Evolutionary conservation across 2,113 vertebrate species (phyloP).

Genomic region (Mohoua ochrocephala): DNA sequence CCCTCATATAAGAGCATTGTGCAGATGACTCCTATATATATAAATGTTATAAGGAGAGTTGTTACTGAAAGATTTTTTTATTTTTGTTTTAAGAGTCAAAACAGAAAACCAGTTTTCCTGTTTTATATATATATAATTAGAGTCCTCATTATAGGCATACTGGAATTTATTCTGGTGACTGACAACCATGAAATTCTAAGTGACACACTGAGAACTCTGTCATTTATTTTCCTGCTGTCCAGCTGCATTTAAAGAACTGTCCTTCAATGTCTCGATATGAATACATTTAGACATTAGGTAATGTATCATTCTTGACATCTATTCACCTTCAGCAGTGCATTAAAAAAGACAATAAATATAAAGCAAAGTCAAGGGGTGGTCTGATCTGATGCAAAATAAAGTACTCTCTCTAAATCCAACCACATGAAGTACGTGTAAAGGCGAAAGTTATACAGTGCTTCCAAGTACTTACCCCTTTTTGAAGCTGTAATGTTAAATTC

Average conservation of each 20-base stretch:
- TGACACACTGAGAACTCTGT: slow-evolving; percentile 26
- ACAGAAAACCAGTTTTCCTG: neutral
- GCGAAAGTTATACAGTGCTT: neutral
- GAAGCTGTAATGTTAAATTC: neutral
- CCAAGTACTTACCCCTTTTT: neutral
- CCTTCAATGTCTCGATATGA: slow-evolving; percentile 30
- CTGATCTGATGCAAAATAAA: neutral
- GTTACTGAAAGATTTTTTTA: neutral
- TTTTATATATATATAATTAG: neutral
- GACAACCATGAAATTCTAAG: slow-evolving; percentile 47
- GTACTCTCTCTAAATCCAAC: neutral
- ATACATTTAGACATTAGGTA: slow-evolving; percentile 44
- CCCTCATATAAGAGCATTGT: neutral
- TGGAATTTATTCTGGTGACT: slow-evolving; percentile 8
- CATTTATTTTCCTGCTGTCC: slow-evolving; percentile 54
- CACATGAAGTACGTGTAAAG: neutral
- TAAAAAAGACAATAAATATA: neutral
- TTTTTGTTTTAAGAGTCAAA: neutral
- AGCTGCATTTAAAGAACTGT: slow-evolving; percentile 39
- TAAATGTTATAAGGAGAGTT: neutral
- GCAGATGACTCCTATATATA: neutral
- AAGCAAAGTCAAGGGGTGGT: neutral
- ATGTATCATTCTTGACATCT: slow-evolving; percentile 56
- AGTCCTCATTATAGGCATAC: neutral
- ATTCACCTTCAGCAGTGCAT: slow-evolving; percentile 33